Conservation (phyloP, 2,888 invertebrate genomes). For the Epirrhoe alternata region DNA sequence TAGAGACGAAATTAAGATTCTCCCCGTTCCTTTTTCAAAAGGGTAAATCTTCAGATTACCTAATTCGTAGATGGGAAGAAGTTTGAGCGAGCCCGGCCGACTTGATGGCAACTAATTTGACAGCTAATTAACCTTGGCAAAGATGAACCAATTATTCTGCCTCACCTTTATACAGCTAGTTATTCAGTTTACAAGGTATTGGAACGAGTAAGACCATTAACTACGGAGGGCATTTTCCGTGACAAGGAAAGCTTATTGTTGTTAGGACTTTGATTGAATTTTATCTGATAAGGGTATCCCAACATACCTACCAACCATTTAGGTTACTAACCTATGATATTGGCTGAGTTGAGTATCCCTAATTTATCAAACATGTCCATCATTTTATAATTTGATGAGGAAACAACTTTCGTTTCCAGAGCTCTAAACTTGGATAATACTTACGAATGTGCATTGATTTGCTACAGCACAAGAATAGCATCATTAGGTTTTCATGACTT, state of each 20-base stretch:
- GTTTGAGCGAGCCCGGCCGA: slow-evolving; percentile 16
- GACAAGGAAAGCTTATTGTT: not conserved
- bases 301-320: not conserved
- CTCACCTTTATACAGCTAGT: slow-evolving; percentile 22
- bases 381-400: no score
- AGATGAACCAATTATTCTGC: slow-evolving; percentile 26
- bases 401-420: no score
- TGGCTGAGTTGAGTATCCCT: not conserved
- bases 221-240: not conserved
- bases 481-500: not conserved
- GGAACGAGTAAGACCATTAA: not conserved
- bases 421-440: not conserved
- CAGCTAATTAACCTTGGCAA: slow-evolving; percentile 35
- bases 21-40: not conserved
- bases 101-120: slow-evolving; percentile 35
- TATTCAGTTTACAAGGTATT: slow-evolving; percentile 22
- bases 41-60: not conserved
- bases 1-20: not conserved
- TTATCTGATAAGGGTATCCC: not conserved
- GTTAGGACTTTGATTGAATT: not conserved
- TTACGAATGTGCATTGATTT: not conserved
- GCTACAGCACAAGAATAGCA: not conserved
- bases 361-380: not conserved
- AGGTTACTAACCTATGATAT: not conserved
- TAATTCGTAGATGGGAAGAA: slow-evolving; percentile 3